phyloP scores from a whole-genome alignment of 1,140 invertebrate species.

The Pseudomyrmex cubaensis region DNA sequence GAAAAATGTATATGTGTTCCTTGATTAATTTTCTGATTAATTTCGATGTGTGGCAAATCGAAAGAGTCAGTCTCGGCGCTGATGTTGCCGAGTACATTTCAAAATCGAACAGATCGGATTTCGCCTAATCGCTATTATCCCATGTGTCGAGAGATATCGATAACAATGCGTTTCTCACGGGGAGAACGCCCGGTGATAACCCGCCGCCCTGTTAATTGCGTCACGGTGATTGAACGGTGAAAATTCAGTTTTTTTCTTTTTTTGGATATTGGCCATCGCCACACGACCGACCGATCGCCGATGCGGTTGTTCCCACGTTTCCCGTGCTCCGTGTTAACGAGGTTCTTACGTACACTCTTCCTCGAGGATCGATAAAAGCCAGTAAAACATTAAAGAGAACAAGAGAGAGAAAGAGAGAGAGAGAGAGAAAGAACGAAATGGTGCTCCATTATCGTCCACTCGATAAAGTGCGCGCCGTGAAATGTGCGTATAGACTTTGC shows the following conservation, averaged over 20 bases:
- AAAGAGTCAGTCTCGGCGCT: too few species aligned
- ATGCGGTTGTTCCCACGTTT: conserved; percentile 23
- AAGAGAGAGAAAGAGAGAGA: too few species aligned
- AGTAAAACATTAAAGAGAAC: conserved; percentile 10
- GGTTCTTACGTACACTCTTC: conserved; percentile 2
- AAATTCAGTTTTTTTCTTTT: conserved; percentile 8
- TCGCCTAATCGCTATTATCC: too few species aligned
- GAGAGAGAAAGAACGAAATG: not conserved
- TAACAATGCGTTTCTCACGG: too few species aligned
- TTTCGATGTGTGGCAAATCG: too few species aligned
- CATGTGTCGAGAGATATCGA: too few species aligned
- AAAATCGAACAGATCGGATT: too few species aligned
- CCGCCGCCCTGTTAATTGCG: not conserved
- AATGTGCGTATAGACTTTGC: not conserved
- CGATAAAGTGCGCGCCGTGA: not conserved
- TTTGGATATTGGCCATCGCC: conserved; percentile 17
- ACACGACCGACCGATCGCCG: not conserved
- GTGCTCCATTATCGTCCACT: conserved; percentile 11
- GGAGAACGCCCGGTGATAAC: too few species aligned
- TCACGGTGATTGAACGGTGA: not conserved
- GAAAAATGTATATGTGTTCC: too few species aligned
- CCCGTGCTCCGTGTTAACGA: not conserved
- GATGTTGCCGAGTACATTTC: too few species aligned
- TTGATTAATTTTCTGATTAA: too few species aligned
- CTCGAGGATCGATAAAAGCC: conserved; percentile 24